Evolutionary conservation across 2,888 invertebrate species (phyloP).

Genomic region (Onchidella celtica): DNA sequence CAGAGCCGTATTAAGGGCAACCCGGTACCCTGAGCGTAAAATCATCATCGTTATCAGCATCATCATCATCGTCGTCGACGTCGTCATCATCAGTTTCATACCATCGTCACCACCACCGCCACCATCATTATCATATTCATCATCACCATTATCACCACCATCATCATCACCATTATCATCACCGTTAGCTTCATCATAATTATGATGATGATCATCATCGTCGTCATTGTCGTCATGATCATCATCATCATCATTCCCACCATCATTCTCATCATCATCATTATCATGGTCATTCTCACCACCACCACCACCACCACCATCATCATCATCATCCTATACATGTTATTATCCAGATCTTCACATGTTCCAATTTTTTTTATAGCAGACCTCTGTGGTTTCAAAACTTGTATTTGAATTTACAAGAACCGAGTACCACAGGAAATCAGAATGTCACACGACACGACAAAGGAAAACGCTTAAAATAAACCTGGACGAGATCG

Average conservation of each 20-base stretch:
- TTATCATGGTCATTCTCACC: background rate
- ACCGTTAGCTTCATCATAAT: background rate
- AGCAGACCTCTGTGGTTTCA: too few species aligned
- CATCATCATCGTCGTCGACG: background rate
- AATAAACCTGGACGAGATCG: too few species aligned
- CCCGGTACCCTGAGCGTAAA: too few species aligned
- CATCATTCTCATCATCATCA: background rate
- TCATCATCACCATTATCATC: background rate
- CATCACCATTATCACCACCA: background rate
- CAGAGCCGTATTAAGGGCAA: too few species aligned
- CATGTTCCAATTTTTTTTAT: too few species aligned
- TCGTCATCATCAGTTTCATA: background rate
- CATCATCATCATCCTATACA: background rate
- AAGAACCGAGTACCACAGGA: too few species aligned
- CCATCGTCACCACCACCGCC: background rate
- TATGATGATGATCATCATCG: background rate
- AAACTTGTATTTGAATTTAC: too few species aligned
- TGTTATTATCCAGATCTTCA: too few species aligned
- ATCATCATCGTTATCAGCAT: background rate
- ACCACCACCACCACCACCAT: background rate
- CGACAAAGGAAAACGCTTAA: too few species aligned
- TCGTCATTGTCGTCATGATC: background rate
- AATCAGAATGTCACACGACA: too few species aligned
- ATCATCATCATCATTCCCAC: background rate
- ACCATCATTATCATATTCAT: slow-evolving; percentile 2